phyloP scores from a whole-genome alignment of 2,113 vertebrate genomes.

The Noctilio leporinus region DNA sequence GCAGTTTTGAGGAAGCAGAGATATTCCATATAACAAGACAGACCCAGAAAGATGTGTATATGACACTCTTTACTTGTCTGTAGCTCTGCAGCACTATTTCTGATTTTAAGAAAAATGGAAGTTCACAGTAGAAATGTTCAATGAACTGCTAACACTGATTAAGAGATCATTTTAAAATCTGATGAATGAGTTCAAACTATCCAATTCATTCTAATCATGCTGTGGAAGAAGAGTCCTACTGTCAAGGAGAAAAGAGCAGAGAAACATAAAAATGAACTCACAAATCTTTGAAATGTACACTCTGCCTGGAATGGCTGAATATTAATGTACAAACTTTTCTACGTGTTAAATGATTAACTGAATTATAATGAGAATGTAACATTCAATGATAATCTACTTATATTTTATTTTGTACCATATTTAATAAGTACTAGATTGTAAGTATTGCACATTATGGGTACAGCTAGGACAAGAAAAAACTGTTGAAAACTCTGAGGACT shows the following conservation, averaged over 20 bases:
- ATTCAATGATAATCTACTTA: slow-evolving; percentile 16
- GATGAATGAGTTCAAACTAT: slow-evolving; percentile 96
- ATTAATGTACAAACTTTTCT: slow-evolving; percentile 72
- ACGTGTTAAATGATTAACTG: slow-evolving; percentile 44
- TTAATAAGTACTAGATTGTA: not conserved
- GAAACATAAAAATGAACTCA: slow-evolving; percentile 83
- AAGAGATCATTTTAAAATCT: slow-evolving; percentile 93
- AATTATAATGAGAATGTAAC: slow-evolving; percentile 42
- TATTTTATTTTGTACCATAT: slow-evolving; percentile 29
- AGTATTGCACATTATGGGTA: not conserved
- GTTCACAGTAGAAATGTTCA: slow-evolving; percentile 89
- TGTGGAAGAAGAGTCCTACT: slow-evolving; percentile 87
- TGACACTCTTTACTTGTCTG: slow-evolving; percentile 51
- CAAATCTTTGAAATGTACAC: slow-evolving; percentile 67
- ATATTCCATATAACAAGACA: slow-evolving; percentile 19
- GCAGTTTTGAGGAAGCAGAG: not conserved
- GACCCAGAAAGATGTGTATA: not conserved
- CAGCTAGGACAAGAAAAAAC: not conserved
- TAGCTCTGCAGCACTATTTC: slow-evolving; percentile 72
- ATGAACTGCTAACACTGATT: slow-evolving; percentile 93
- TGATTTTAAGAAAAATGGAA: slow-evolving; percentile 81
- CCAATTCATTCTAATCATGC: slow-evolving; percentile 90
- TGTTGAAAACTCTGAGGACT: not conserved
- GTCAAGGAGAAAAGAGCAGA: slow-evolving; percentile 83
- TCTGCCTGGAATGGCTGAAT: slow-evolving; percentile 67